A percentile compares a stretch with the other conserved stretches of the same genome.
These are phyloP conservation scores for Sciurus vulgaris DNA, from an alignment of 2,797 vertebrate species.

Conservation along the genomic window DNA sequence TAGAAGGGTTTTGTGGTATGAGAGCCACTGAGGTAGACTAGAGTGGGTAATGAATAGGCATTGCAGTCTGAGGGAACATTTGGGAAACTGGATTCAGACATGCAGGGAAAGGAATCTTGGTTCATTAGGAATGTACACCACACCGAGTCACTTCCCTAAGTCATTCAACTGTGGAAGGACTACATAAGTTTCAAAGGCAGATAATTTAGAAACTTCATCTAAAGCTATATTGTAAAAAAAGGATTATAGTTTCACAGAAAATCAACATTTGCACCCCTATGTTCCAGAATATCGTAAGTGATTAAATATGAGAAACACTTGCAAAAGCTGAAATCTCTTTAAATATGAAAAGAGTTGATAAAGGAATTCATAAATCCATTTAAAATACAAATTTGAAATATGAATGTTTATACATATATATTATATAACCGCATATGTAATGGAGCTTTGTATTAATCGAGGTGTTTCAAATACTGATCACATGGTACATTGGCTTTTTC, in stretches of 20 bases:
- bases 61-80: background rate
- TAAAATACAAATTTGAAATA: too few relatives aligned
- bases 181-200: background rate
- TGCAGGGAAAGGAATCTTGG: background rate
- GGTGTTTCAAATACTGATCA: background rate
- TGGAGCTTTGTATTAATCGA: background rate
- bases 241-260: background rate
- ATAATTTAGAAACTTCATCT: background rate
- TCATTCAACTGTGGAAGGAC: background rate
- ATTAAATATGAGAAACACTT: background rate
- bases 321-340: background rate
- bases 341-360: background rate
- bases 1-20: background rate
- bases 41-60: background rate
- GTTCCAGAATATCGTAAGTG: background rate
- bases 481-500: background rate
- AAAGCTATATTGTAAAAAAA: background rate
- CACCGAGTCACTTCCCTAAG: background rate
- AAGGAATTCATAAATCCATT: too few relatives aligned
- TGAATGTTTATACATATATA: background rate
- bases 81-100: background rate
- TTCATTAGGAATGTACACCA: background rate
- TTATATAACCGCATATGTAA: background rate
- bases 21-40: accelerated
- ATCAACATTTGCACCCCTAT: background rate